A percentile compares a stretch with the other conserved stretches of the same genome.
These are phyloP conservation scores for Trichacis sp. DNA, from an alignment of 2,888 invertebrate genomes.

Conservation along the genomic window DNA sequence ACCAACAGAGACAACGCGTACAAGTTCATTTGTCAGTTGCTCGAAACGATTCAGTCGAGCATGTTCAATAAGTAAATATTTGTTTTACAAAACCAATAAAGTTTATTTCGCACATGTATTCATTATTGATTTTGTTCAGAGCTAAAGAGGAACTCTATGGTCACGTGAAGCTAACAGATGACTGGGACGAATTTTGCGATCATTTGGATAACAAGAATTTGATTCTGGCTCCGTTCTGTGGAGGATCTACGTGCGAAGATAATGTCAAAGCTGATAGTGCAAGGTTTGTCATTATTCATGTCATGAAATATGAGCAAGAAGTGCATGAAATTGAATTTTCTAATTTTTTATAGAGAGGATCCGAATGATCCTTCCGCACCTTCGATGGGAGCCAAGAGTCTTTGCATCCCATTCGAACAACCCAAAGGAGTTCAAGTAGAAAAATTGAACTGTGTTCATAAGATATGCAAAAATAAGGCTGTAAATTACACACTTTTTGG, in stretches of 20 bases:
- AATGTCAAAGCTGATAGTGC: conserved; percentile 95
- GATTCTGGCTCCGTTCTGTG: conserved; percentile 96
- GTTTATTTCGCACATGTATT: no score
- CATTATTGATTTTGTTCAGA: conserved; percentile 69
- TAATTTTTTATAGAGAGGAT: no score
- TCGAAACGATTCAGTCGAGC: conserved; percentile 83
- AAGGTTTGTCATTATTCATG: no score
- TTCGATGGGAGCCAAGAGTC: conserved; percentile 97
- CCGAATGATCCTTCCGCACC: conserved; percentile 83
- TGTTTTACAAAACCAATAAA: not conserved
- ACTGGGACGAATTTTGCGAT: conserved; percentile 85
- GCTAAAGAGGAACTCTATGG: conserved; percentile 83
- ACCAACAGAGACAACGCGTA: conserved; percentile 74
- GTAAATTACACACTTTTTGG: conserved; percentile 93
- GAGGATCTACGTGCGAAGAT: conserved; percentile 89
- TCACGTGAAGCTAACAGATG: conserved; percentile 78
- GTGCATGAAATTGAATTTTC: no score
- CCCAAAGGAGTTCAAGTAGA: conserved; percentile 72
- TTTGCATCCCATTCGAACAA: conserved; percentile 96
- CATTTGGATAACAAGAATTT: conserved; percentile 90
- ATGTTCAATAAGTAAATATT: conserved; percentile 82
- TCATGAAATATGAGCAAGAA: no score
- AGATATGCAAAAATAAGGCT: conserved; percentile 83
- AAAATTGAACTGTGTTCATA: conserved; percentile 86
- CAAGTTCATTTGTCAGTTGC: conserved; percentile 73